phyloP scores from a whole-genome alignment of 2,888 invertebrate genomes.

The Petrophora chlorosata region DNA sequence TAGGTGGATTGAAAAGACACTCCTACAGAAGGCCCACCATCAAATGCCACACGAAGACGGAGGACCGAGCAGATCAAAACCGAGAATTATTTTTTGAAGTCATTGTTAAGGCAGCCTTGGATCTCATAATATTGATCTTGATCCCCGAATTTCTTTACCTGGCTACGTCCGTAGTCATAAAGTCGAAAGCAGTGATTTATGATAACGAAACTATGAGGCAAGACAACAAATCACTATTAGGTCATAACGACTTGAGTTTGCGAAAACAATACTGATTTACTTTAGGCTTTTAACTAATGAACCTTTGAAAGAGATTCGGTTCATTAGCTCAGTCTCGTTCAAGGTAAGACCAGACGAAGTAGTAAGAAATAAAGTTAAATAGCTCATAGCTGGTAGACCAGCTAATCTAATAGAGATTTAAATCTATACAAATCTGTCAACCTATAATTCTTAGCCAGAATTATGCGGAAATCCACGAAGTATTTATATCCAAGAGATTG shows the following conservation, averaged over 20 bases:
- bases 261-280: constrained; percentile 17
- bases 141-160: not conserved
- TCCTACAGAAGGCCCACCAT: too few species aligned
- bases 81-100: too few species aligned
- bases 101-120: too few species aligned
- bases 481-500: too few species aligned
- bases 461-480: too few species aligned
- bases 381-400: not conserved
- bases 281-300: constrained; percentile 13
- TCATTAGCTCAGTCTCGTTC: not conserved
- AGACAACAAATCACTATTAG: constrained; percentile 20
- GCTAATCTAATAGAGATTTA: too few species aligned
- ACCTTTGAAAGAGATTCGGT: constrained; percentile 4
- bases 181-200: constrained; percentile 27
- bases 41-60: too few species aligned
- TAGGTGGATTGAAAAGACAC: too few species aligned
- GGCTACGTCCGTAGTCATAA: constrained; percentile 5
- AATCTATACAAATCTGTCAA: too few species aligned
- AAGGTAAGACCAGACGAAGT: not conserved
- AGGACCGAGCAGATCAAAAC: too few species aligned
- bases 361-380: not conserved
- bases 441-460: too few species aligned
- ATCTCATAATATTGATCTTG: not conserved
- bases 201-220: constrained; percentile 17
- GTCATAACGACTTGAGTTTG: constrained; percentile 14